Evolutionary conservation across 2,113 vertebrate genomes (phyloP).

Genomic region (Boulengeromyrus knoepffleri): DNA sequence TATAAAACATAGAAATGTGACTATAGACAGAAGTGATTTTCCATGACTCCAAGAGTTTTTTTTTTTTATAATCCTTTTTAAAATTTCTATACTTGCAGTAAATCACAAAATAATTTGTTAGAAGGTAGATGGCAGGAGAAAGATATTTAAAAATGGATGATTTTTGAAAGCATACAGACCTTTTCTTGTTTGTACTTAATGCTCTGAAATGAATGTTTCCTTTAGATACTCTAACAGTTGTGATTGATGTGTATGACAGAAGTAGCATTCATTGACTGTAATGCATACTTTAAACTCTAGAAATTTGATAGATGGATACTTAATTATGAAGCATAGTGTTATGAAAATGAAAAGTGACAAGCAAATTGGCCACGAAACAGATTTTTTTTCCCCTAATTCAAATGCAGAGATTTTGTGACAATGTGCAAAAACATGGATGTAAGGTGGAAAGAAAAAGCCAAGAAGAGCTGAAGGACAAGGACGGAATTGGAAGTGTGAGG

Average conservation of each 20-base stretch:
- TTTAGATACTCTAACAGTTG: background rate
- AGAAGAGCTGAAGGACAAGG: background rate
- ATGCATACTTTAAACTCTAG: background rate
- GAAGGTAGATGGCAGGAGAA: background rate
- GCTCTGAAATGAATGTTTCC: background rate
- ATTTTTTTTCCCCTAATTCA: background rate
- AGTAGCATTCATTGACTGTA: background rate
- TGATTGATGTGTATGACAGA: background rate
- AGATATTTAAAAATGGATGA: background rate
- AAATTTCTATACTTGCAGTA: background rate
- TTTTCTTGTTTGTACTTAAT: background rate
- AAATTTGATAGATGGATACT: background rate
- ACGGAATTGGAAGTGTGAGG: background rate
- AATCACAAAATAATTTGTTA: background rate
- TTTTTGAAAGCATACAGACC: background rate
- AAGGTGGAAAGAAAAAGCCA: background rate
- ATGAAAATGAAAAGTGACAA: background rate
- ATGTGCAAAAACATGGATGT: background rate
- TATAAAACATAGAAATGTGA: background rate
- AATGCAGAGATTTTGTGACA: background rate
- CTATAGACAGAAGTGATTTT: background rate
- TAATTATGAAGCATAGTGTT: background rate
- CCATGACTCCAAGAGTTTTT: background rate
- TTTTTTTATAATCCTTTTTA: background rate
- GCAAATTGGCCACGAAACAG: background rate